Evolutionary conservation across 2,113 vertebrate genomes (phyloP), one percentile per base, ranked within the genome.

Genomic region (Harpagus bidentatus): DNA sequence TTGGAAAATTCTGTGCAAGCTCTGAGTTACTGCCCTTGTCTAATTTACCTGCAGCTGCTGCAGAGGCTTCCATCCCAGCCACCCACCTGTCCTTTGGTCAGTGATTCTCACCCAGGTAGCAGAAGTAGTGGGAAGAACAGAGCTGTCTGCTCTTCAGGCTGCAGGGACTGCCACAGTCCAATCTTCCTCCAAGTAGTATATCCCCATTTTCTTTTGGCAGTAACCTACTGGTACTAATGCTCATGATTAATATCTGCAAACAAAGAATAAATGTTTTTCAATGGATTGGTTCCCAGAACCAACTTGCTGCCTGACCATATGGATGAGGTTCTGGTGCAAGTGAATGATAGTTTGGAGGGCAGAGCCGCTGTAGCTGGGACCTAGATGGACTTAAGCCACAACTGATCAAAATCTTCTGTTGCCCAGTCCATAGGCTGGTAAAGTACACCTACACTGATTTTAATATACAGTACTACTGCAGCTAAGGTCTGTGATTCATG

Each of bases 321-420:
- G 52, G 56, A 73, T 4, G 7, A 59, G 20, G 32, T 87, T 87
- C 73, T 91, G 56, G 32, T 71, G 52, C 20, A 53, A 78, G 13
- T 29, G 55, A 74, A 32, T 52, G 43, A 29, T 59, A 61, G 0
- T 58, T 86, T 73, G 53, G 59, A 82, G 50, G 52, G 32, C 38
- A 78, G 36, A 93, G 65, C 0, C 3, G 36, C 36, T 0, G 0
- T 34, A 83, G 45, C 23, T 72, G 56, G 21, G 22, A n/a, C 70
- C 36, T 34, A 65, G n/a, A 43, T 79, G 40, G 69, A 22, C 14
- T 48, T 72, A 31, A 63, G 28, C 42, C n/a, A 66, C 5, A 17
- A 14, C 7, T 70, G 36, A 81, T 82, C 40, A 40, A 36, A n/a
- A 40, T 56, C 14, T 40, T 22, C n/a, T 52, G 43, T 47, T 38